Evolutionary conservation across 1,140 invertebrate genomes (phyloP).

Genomic region (Camponotus floridanus): DNA sequence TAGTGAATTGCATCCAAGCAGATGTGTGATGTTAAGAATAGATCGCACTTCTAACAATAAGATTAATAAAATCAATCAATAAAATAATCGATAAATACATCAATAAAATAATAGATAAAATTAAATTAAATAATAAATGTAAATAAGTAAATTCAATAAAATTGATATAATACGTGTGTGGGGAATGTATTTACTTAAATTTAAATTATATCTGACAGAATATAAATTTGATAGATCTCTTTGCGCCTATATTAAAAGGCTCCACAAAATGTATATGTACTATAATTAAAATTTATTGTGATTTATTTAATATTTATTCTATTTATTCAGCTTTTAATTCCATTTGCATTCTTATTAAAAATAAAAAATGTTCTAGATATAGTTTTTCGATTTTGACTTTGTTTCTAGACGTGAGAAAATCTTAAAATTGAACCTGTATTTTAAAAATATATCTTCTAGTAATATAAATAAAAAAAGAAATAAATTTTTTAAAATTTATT

Average conservation of each 20-base stretch:
- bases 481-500: not conserved
- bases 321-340: too few relatives aligned
- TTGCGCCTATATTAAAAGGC: not conserved
- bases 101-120: too few relatives aligned
- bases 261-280: not conserved
- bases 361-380: too few relatives aligned
- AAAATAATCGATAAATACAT: too few relatives aligned
- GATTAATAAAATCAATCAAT: too few relatives aligned
- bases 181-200: not conserved
- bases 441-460: not conserved
- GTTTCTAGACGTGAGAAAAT: too few relatives aligned
- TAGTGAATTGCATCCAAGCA: conserved; percentile 46
- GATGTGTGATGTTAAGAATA: conserved; percentile 11
- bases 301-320: too few relatives aligned
- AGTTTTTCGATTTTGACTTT: too few relatives aligned
- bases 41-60: not conserved
- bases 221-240: not conserved
- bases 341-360: too few relatives aligned
- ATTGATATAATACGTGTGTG: not conserved
- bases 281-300: too few relatives aligned
- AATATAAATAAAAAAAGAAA: not conserved
- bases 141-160: not conserved
- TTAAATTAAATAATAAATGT: too few relatives aligned
- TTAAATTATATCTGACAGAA: not conserved
- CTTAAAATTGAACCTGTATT: too few relatives aligned